Evolutionary conservation across 1,140 invertebrate genomes (phyloP), one percentile per base, ranked within the genome.

Genomic region (Hermatobates lingyangjiaoensis): DNA sequence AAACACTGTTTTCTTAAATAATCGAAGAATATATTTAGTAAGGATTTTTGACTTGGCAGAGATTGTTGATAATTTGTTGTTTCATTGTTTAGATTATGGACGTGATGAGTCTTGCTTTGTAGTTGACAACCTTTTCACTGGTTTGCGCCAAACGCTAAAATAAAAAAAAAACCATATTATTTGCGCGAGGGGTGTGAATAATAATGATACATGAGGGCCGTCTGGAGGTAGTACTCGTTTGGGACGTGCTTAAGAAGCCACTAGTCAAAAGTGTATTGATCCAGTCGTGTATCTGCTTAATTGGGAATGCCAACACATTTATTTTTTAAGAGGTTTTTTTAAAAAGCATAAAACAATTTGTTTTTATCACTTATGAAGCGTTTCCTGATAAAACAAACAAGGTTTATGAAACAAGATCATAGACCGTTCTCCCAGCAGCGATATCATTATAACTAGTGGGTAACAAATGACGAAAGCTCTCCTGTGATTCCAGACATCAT

Each of bases 121-220:
- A 87, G 77, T 87, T 87, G 60, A 87, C 83, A 69, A 87, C 81
- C 66, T 82, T 77, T 67, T 87, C 83, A 64, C 83, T 87, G 58
- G 83, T 86, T 63, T 84, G 82, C 40, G 84, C 83, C 61, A 87
- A 72, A 61, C 84, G 80, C 74, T 82, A 69, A 72, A 73, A 61
- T 48, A 56, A 56, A 61, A 62, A 58, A 56, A 53, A 47, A n/a
- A 51, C 14, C 52, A n/a, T 27, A 38, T 18, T 26, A 24, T 7
- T 24, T 15, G 2, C 2, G 20, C 7, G 24, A n/a, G n/a, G n/a
- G n/a, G n/a, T n/a, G n/a, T n/a, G 34, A 27, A 50, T 30, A 34
- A 47, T n/a, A 47, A 51, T 21, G 39, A 27, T 45, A 27, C 18
- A 50, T 14, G 12, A 28, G 1, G 7, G 39, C 28, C 28, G 28